These are phyloP conservation scores for Sebastes oblongus DNA, from an alignment of 2,797 vertebrate genomes.

Conservation along the genomic window DNA sequence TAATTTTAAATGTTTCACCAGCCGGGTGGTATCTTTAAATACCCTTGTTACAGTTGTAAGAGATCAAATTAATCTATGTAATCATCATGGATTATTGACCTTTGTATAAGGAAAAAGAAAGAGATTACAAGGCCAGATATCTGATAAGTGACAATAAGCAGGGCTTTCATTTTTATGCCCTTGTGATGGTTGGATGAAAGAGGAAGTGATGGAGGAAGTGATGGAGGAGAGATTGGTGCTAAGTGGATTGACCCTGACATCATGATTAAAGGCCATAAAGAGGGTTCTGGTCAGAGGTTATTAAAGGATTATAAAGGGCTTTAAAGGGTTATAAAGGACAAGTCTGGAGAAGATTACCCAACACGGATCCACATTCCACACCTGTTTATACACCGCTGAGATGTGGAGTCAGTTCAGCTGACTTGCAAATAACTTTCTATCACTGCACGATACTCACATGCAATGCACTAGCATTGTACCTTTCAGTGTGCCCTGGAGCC, in stretches of 20 bases:
- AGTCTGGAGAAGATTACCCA: slow-evolving; percentile 62
- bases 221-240: slow-evolving; percentile 40
- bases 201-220: slow-evolving; percentile 55
- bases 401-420: neutral
- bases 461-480: too few relatives aligned
- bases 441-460: too few relatives aligned
- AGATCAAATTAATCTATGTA: neutral
- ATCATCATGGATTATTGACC: neutral
- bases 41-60: neutral
- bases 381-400: slow-evolving; percentile 7
- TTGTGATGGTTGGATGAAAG: slow-evolving; percentile 40
- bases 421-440: neutral
- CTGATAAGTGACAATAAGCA: neutral
- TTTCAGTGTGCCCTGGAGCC: too few relatives aligned
- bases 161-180: slow-evolving; percentile 17
- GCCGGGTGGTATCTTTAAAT: neutral
- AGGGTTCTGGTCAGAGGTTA: slow-evolving; percentile 52
- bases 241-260: slow-evolving; percentile 64
- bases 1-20: neutral
- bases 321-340: slow-evolving; percentile 40
- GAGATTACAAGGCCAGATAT: neutral
- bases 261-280: slow-evolving; percentile 54
- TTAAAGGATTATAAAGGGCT: slow-evolving; percentile 61
- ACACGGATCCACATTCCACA: slow-evolving; percentile 34
- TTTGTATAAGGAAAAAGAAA: neutral